Evolutionary conservation across 2,888 invertebrate species (phyloP).

Genomic region (Beris morrisii): DNA sequence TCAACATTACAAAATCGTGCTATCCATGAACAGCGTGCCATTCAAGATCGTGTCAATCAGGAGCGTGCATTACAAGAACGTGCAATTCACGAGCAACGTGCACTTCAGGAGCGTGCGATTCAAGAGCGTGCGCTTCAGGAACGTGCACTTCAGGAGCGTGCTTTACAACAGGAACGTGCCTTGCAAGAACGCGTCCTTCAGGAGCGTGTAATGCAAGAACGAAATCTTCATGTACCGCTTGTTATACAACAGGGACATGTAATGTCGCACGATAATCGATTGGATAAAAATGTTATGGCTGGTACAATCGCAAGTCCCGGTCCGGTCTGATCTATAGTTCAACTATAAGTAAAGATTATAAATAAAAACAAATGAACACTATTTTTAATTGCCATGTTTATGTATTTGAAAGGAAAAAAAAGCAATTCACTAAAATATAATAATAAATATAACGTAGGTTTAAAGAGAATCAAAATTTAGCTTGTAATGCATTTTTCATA

Average conservation of each 20-base stretch:
- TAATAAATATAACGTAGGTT: constrained; percentile 24
- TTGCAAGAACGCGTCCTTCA: constrained; percentile 36
- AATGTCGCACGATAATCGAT: constrained; percentile 40
- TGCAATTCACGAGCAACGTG: constrained; percentile 35
- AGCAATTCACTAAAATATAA: constrained; percentile 29
- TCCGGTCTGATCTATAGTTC: constrained; percentile 37
- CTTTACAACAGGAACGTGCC: constrained; percentile 38
- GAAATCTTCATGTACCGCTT: constrained; percentile 42
- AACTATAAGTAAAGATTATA: not conserved
- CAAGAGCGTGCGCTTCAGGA: constrained; percentile 42
- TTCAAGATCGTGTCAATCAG: constrained; percentile 40
- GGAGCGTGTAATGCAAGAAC: constrained; percentile 39
- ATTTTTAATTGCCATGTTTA: constrained; percentile 32
- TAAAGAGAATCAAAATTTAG: constrained; percentile 30
- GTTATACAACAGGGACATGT: constrained; percentile 42
- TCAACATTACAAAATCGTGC: constrained; percentile 36
- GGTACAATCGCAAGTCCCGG: constrained; percentile 41
- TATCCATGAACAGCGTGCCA: constrained; percentile 42
- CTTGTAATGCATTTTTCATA: constrained; percentile 31
- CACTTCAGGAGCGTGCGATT: constrained; percentile 41
- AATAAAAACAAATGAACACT: constrained; percentile 8
- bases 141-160: constrained; percentile 38
- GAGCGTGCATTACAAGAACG: constrained; percentile 42
- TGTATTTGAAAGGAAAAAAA: constrained; percentile 21
- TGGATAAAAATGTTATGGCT: constrained; percentile 42